These are phyloP conservation scores for Pavo muticus DNA, from an alignment of 2,113 vertebrate genomes.

Conservation along the genomic window DNA sequence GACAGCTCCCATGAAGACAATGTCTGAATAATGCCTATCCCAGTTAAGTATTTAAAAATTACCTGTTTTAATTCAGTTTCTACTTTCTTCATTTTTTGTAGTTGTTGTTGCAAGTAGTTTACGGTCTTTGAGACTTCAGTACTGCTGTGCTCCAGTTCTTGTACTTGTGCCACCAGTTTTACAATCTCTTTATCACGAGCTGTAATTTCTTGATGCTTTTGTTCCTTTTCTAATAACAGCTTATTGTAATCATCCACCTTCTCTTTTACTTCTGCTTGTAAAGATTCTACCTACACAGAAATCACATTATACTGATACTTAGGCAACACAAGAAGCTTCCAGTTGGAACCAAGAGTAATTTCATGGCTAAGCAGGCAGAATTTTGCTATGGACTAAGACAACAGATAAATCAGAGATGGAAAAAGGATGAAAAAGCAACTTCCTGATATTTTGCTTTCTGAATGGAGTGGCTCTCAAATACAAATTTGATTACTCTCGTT, in stretches of 20 bases:
- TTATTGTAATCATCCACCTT: conserved; percentile 85
- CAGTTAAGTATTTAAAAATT: not conserved
- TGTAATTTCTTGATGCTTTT: conserved; percentile 80
- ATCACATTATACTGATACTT: not conserved
- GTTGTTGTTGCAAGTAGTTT: conserved; percentile 83
- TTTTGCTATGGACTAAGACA: not conserved
- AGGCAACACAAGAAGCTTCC: not conserved
- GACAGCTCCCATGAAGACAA: not conserved
- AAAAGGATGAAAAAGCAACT: conserved; percentile 21
- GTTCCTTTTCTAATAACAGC: conserved; percentile 83
- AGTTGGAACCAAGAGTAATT: not conserved
- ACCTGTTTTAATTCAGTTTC: conserved; percentile 87
- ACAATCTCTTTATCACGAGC: conserved; percentile 89
- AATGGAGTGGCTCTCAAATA: not conserved
- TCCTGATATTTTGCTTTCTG: conserved; percentile 15
- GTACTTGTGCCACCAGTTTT: conserved; percentile 80
- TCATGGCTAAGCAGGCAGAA: not conserved
- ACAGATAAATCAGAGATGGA: not conserved
- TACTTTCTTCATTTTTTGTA: conserved; percentile 81
- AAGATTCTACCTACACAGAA: conserved; percentile 86
- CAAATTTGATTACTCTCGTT: not conserved
- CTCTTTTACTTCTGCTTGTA: conserved; percentile 88
- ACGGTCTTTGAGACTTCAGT: conserved; percentile 67
- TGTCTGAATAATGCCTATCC: not conserved
- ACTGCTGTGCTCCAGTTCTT: conserved; percentile 81